Percentiles rank a stretch among this genome's conserved stretches.
These are phyloP conservation scores for Macrochelys suwanniensis DNA, from an alignment of 2,797 vertebrate species.

Conservation along the genomic window DNA sequence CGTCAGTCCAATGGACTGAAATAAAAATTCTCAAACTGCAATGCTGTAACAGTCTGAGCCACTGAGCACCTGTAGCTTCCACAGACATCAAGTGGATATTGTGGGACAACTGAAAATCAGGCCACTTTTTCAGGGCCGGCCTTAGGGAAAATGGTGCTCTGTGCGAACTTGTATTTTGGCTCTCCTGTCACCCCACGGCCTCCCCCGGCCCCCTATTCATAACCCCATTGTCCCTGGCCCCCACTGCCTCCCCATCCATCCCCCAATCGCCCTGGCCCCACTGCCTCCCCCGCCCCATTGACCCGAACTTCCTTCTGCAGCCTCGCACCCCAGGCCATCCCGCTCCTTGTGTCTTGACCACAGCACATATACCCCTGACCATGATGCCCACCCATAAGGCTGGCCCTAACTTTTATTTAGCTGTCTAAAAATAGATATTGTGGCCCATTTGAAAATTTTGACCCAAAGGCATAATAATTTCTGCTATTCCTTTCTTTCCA, in stretches of 20 bases:
- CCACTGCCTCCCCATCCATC: no score
- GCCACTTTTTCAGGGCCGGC: not conserved
- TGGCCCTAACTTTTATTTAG: not conserved
- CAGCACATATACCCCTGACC: no score
- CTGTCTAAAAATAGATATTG: not conserved
- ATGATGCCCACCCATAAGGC: not conserved
- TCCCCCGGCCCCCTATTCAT: no score
- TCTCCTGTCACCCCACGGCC: no score
- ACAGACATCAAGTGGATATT: not conserved
- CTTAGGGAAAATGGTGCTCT: not conserved
- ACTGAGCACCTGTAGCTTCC: not conserved
- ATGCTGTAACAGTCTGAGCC: not conserved
- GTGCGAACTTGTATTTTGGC: not conserved
- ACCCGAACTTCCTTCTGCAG: not conserved
- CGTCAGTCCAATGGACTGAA: not conserved
- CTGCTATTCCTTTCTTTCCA: not conserved
- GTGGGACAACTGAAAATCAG: not conserved
- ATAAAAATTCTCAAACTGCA: not conserved
- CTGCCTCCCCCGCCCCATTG: not conserved
- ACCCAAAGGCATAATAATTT: not conserved
- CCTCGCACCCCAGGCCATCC: not conserved
- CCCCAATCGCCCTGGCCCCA: not conserved
- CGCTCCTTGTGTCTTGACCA: no score
- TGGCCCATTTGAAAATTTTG: not conserved
- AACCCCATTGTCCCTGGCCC: no score